Conservation (phyloP, 2,888 invertebrate species). For the Notodonta dromedarius region DNA sequence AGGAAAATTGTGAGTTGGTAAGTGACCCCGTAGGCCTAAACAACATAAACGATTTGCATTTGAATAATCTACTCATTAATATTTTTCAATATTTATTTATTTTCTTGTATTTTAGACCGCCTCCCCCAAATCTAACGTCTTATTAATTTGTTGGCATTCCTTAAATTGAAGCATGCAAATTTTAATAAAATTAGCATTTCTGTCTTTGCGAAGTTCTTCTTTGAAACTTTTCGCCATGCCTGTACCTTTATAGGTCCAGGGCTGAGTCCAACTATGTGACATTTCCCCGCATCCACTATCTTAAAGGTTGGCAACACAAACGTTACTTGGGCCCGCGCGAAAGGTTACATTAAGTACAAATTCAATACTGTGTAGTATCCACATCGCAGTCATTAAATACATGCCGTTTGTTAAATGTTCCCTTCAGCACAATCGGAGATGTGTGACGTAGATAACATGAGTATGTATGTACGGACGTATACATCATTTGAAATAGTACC, state of each 20-base stretch:
- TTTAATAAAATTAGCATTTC: too few relatives aligned
- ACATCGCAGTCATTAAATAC: slow-evolving; percentile 42
- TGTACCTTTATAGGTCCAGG: slow-evolving; percentile 71
- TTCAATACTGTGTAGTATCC: slow-evolving; percentile 64
- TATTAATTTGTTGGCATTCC: too few relatives aligned
- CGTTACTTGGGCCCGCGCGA: slow-evolving; percentile 60
- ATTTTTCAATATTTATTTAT: too few relatives aligned
- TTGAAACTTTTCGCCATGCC: slow-evolving; percentile 40
- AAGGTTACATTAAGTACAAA: slow-evolving; percentile 75
- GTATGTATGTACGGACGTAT: slow-evolving; percentile 14
- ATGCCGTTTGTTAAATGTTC: slow-evolving; percentile 48
- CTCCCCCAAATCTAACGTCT: too few relatives aligned
- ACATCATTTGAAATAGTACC: slow-evolving; percentile 32
- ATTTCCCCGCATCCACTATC: slow-evolving; percentile 79
- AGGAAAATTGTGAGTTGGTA: too few relatives aligned
- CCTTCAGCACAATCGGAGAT: slow-evolving; percentile 42
- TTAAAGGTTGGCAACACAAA: slow-evolving; percentile 74
- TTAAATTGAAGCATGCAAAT: too few relatives aligned
- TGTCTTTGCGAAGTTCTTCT: slow-evolving; percentile 4
- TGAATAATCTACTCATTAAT: too few relatives aligned
- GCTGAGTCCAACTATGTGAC: slow-evolving; percentile 81
- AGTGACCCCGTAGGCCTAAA: too few relatives aligned
- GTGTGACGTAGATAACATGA: slow-evolving; percentile 38
- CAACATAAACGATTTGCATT: too few relatives aligned
- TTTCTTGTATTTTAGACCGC: too few relatives aligned